Conservation (phyloP, 92 coral and sea anemone genomes). For the Zoanthus sociatus region DNA sequence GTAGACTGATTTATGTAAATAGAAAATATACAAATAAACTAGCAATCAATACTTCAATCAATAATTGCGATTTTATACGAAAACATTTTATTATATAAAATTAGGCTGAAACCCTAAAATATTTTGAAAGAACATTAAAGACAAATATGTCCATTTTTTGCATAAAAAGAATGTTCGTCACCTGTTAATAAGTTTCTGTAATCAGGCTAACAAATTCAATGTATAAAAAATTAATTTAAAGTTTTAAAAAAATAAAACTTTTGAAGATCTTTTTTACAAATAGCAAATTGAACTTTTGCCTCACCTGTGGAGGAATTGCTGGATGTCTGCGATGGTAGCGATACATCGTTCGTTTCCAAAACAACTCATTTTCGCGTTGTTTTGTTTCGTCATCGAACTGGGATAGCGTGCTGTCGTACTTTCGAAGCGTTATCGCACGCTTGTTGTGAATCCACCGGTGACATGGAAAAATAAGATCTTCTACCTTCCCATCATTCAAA, state of each 20-base stretch:
- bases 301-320: slow-evolving; percentile 90
- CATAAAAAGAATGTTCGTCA: not conserved
- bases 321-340: slow-evolving; percentile 82
- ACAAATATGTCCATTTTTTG: too few species aligned
- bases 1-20: too few species aligned
- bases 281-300: not conserved
- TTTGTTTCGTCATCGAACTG: slow-evolving; percentile 82
- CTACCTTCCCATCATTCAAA: slow-evolving; percentile 67
- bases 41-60: too few species aligned
- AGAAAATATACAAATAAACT: too few species aligned
- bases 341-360: slow-evolving; percentile 95
- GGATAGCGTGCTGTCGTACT: slow-evolving; percentile 81
- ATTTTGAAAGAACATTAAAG: too few species aligned
- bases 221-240: not conserved
- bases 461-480: slow-evolving; percentile 84
- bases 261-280: not conserved
- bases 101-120: too few species aligned
- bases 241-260: not conserved
- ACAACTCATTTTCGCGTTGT: slow-evolving; percentile 90
- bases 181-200: slow-evolving; percentile 12
- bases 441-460: slow-evolving; percentile 92
- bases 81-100: too few species aligned
- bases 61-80: too few species aligned
- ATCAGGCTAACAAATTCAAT: not conserved
- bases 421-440: slow-evolving; percentile 70